Conservation (phyloP, 2,888 invertebrate genomes). For the Biston betularia region DNA sequence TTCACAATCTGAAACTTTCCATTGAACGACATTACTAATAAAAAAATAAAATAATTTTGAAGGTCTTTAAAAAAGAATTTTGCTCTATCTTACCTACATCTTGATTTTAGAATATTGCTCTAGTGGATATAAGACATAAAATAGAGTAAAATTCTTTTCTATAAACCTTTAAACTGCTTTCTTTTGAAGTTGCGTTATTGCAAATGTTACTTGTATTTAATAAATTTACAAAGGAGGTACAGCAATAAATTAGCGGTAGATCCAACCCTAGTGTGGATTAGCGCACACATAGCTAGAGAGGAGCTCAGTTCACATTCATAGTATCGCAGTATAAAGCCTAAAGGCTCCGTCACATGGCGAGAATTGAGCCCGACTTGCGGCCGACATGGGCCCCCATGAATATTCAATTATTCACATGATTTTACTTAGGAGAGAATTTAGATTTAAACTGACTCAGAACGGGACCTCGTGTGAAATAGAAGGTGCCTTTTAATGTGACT, state of each 20-base stretch:
- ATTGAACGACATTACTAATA: no score
- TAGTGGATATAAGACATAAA: no score
- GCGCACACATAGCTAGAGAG: constrained; percentile 43
- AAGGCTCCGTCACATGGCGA: constrained; percentile 69
- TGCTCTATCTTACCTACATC: no score
- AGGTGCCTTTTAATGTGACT: constrained; percentile 39
- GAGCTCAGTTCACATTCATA: constrained; percentile 32
- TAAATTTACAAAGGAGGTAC: no score
- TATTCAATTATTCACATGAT: constrained; percentile 80
- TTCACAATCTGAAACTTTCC: no score
- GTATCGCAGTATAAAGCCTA: constrained; percentile 51
- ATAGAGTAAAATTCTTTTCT: no score
- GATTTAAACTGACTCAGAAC: constrained; percentile 60
- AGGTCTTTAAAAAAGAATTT: no score
- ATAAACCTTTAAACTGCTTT: no score
- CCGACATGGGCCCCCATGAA: constrained; percentile 75
- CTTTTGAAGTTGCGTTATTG: no score
- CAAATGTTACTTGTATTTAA: no score
- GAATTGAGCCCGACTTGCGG: constrained; percentile 75
- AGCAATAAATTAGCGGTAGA: constrained; percentile 1
- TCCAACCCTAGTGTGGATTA: constrained; percentile 62
- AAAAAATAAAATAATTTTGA: no score
- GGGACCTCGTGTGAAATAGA: constrained; percentile 36
- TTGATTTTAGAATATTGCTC: no score
- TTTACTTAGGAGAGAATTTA: constrained; percentile 72